Conservation (phyloP, 1,140 invertebrate species). For the Drosophila sucinea region DNA sequence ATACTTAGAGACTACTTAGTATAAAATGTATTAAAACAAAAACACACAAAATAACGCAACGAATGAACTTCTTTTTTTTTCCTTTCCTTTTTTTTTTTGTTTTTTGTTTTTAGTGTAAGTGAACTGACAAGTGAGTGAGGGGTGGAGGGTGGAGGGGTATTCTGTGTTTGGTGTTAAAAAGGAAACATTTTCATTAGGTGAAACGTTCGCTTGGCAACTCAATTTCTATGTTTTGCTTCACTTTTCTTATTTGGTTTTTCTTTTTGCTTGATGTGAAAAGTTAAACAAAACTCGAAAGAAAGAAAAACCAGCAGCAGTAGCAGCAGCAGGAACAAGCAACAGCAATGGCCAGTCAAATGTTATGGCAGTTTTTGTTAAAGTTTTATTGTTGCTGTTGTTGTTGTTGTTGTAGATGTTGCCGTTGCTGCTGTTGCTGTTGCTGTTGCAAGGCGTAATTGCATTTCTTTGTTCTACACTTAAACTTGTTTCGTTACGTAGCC, state of each 20-base stretch:
- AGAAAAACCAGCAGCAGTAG: slow-evolving; percentile 3
- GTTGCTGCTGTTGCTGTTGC: slow-evolving; percentile 32
- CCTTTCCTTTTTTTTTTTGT: too few relatives aligned
- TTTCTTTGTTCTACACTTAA: slow-evolving; percentile 77
- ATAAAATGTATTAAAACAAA: slow-evolving; percentile 44
- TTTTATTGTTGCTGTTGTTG: slow-evolving; percentile 36
- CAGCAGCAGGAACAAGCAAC: slow-evolving; percentile 41
- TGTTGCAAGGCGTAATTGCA: slow-evolving; percentile 72
- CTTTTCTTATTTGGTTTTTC: slow-evolving; percentile 38
- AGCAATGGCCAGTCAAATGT: slow-evolving; percentile 66
- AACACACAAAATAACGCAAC: slow-evolving; percentile 23
- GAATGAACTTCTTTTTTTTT: background rate
- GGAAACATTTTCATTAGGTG: slow-evolving; percentile 75
- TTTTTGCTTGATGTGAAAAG: slow-evolving; percentile 72
- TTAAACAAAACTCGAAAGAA: slow-evolving; percentile 35
- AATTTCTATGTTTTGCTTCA: slow-evolving; percentile 34
- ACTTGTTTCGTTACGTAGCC: slow-evolving; percentile 73
- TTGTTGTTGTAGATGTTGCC: slow-evolving; percentile 17
- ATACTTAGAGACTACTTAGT: slow-evolving; percentile 19
- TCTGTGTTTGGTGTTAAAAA: slow-evolving; percentile 9
- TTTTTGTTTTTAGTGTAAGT: too few relatives aligned
- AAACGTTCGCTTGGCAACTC: slow-evolving; percentile 65
- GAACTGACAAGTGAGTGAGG: background rate
- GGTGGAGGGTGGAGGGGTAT: background rate
- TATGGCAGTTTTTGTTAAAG: slow-evolving; percentile 52